Evolutionary conservation across 2,888 invertebrate genomes (phyloP), one percentile per base, ranked within the genome.

Genomic region (Blastobasis adustella): DNA sequence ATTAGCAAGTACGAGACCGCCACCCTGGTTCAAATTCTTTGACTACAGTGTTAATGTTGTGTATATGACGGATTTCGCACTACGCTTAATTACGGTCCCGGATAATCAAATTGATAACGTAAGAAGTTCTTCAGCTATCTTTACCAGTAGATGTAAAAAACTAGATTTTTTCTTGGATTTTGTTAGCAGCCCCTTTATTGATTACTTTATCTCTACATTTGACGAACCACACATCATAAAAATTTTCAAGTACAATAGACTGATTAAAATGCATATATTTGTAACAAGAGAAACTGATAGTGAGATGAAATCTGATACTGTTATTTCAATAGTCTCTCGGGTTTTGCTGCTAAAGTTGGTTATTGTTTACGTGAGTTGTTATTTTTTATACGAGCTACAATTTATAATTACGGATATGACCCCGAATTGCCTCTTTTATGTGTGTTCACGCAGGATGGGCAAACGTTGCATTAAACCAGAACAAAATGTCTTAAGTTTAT

Each of bases 141-240:
- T 84, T 66, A 78, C 82, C 52, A 64, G 71, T 45, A 75, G 79
- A 6, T 80, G 70, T 49, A 83, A 79, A 57, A 75, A 62, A 52
- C 46, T 62, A 0, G 60, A 63, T 46, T 84, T 85, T 56, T 60
- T 73, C 8, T 54, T 85, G 38, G 82, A 83, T 51, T 49, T 82
- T 5, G 9, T 80, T 7, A 66, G 82, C 0, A 66, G 78, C 4
- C 36, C 77, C 51, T 79, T 78, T 77, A 60, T 77, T 45, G 83
- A 82, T 61, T 56, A 71, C 39, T 56, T 77, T 3, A 55, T 66
- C n/a, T 10, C 60, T 4, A 41, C 71, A 8, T 61, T 72, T 73
- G 73, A 4, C 56, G 59, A 43, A 63, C 42, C 71, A 6, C 51
- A 73, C 46, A 61, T 61, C 23, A 23, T 23, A 23, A 23, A 10